These are phyloP conservation scores for Aldabrachelys gigantea DNA, from an alignment of 2,113 vertebrate species.

Conservation along the genomic window DNA sequence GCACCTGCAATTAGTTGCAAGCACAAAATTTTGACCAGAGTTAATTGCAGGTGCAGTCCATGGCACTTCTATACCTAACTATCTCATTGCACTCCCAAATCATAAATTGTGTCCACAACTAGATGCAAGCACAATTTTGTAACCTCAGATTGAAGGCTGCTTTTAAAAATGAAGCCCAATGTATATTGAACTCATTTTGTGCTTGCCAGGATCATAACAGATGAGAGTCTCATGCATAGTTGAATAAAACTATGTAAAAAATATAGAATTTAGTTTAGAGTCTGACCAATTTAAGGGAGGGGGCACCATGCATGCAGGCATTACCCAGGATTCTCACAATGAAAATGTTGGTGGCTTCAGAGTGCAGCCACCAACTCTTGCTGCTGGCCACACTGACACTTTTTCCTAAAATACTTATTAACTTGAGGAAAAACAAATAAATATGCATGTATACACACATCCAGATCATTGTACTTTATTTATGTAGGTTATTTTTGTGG, in stretches of 20 bases:
- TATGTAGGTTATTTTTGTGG: no score
- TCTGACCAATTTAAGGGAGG: not conserved
- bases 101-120: not conserved
- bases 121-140: not conserved
- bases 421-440: no score
- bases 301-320: not conserved
- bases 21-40: accelerated
- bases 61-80: not conserved
- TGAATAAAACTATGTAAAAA: not conserved
- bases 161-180: not conserved
- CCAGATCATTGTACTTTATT: no score
- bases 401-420: no score
- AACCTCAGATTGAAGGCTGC: not conserved
- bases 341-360: no score
- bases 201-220: not conserved
- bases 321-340: not conserved
- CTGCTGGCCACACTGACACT: no score
- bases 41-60: accelerated
- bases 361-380: no score
- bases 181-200: not conserved
- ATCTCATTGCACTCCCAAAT: not conserved
- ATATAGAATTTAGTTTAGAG: not conserved
- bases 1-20: not conserved
- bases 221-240: not conserved
- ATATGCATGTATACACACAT: no score